Conservation (phyloP, 2,113 vertebrate genomes). For the Melospiza georgiana region DNA sequence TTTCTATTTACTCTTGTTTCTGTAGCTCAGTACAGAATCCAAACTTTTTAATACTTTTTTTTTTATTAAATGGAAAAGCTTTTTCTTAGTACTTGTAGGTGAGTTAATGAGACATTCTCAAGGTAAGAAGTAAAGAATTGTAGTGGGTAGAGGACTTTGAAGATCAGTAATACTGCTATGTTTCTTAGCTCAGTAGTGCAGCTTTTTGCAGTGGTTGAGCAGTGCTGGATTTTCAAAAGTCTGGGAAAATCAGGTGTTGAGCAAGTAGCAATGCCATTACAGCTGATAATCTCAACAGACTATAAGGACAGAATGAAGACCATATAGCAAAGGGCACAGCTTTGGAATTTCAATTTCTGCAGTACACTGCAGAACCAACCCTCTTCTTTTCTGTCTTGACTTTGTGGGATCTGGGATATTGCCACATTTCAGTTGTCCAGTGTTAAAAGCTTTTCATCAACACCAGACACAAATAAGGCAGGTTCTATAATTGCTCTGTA, state of each 20-base stretch:
- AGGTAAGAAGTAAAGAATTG: neutral
- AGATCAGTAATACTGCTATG: neutral
- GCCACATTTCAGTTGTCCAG: neutral
- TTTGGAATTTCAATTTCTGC: neutral
- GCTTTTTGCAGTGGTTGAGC: neutral
- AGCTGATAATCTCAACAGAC: neutral
- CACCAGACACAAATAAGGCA: neutral
- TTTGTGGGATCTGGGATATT: neutral
- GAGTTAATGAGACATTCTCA: neutral
- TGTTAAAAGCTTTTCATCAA: neutral
- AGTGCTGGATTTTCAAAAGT: neutral
- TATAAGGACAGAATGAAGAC: neutral
- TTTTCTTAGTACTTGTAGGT: neutral
- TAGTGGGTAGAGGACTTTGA: neutral
- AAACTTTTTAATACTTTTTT: neutral
- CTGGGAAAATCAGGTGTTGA: neutral
- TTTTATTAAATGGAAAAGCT: neutral
- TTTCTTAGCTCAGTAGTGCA: neutral
- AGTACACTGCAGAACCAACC: neutral
- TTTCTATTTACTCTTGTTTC: neutral
- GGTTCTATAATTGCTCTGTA: neutral
- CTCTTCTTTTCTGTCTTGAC: neutral
- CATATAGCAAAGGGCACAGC: neutral
- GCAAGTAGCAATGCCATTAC: neutral
- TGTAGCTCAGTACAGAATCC: neutral